Evolutionary conservation across 2,113 vertebrate species (phyloP), one percentile per base, ranked within the genome.

Genomic region (Erythrolamprus reginae): DNA sequence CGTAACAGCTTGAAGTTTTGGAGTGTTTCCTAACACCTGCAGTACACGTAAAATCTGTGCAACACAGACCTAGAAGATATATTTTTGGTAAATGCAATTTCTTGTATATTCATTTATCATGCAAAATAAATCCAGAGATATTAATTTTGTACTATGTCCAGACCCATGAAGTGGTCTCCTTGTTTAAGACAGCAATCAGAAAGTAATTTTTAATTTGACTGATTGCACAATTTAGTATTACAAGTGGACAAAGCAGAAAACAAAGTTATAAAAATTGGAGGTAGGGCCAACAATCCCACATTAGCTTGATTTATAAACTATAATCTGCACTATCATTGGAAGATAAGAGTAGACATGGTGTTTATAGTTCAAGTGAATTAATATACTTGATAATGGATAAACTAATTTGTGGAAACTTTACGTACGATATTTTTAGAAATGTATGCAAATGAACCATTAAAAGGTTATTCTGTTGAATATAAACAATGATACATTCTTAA

Each of bases 11-110:
- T 97, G 97, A 89, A 99, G 97, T 89, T 97, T 98, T 86, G 98
- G 97, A 0, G 96, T 92, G 52, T 97, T 97, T 86, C 98, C 97
- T 86, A 99, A 94, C 93, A 97, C 96, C 61, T 98, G 97, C 61
- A 99, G 97, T 3, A 96, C 96, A 92, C 97, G 97, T 8, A 99
- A 97, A 95, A 99, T 98, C 94, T 98, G 97, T 52, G 98, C 95
- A 82, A 98, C 96, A 55, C 98, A 99, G 51, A 99, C 97, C 99
- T 99, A 95, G 82, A 94, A 95, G 15, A 94, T 48, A 48, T 84
- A 56, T 52, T 5, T 9, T 52, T 53, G 42, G 83, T 51, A 70
- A 53, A 42, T 45, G 82, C 10, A 82, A 9, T 51, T 77, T 48
- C 26, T 4, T 17, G 1, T 19, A 51, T 42, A 86, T 28, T 82